Evolutionary conservation across 2,113 vertebrate genomes (phyloP).

Genomic region (Phainopepla nitens): DNA sequence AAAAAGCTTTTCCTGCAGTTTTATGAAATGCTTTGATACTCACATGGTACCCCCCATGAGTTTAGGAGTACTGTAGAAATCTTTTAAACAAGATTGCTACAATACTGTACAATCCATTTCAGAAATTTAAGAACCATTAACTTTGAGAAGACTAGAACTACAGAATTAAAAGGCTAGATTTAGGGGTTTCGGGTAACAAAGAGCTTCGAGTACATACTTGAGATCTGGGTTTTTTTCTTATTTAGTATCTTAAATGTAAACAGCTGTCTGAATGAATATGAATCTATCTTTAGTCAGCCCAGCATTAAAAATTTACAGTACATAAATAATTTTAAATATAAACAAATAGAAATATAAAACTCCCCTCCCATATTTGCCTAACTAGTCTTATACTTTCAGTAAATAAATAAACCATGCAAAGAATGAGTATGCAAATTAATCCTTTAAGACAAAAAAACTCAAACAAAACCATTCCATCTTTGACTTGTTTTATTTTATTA

Average conservation of each 20-base stretch:
- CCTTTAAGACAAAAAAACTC: background rate
- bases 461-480: background rate
- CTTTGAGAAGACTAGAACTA: background rate
- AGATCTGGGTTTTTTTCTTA: rapidly evolving
- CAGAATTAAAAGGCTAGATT: background rate
- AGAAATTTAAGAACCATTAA: background rate
- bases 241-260: background rate
- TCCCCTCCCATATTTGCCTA: background rate
- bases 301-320: background rate
- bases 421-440: background rate
- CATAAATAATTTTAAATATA: background rate
- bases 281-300: background rate
- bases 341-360: background rate
- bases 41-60: background rate
- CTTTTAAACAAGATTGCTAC: background rate
- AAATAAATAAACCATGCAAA: background rate
- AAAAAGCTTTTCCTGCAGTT: background rate
- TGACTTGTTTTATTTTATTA: constrained; percentile 47
- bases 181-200: background rate
- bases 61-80: background rate
- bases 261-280: background rate
- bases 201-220: background rate
- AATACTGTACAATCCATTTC: background rate
- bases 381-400: background rate
- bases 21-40: background rate